Base-by-base conservation (phyloP, 2,113 vertebrate genomes). In the Rhinoptilus africanus region DNA sequence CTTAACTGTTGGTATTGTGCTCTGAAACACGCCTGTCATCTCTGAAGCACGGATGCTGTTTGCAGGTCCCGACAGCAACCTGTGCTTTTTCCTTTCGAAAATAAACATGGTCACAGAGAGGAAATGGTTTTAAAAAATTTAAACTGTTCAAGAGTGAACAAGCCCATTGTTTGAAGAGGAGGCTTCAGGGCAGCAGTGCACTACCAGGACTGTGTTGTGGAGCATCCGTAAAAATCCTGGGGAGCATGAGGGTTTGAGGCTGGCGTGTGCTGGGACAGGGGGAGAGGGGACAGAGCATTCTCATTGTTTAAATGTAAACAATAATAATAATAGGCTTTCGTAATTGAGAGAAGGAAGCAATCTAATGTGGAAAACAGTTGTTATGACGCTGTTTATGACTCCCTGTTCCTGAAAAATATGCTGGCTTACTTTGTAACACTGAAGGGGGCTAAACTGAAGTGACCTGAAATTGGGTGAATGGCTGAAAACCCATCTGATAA, bases 301-400 rank as follows among this genome's bases (percentile, higher is more conserved):
- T 69, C 48, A 91, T 92, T 94, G 86, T 91, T 93, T 84, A 78
- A 96, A 75, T 64, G 83, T 64, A 92, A 95, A 92, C 83, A 90
- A 83, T 30, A 88, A 92, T 79, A 92, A 94, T 86, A 86, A 91
- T n/a, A 75, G 68, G 45, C 18, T 92, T 82, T 85, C 10, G 0
- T 82, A 85, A 95, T n/a, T 0, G 0, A 68, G 34, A 82, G 62
- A 54, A 89, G 84, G 94, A 94, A 96, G 94, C 62, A 59, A 87
- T 41, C 41, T 92, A 88, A 97, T 87, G 89, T 59, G 89, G 91
- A 92, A 96, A 97, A 56, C 90, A 96, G 68, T 87, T 91, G 73
- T 72, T 87, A 69, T 79, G 87, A 41, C 26, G 47, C 32, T 92
- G 68, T 82, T 96, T 84, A 91, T 81, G 75, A 86, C 83, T 92